Conservation (phyloP, 2,797 vertebrate genomes). For the Carcharodon carcharias region DNA sequence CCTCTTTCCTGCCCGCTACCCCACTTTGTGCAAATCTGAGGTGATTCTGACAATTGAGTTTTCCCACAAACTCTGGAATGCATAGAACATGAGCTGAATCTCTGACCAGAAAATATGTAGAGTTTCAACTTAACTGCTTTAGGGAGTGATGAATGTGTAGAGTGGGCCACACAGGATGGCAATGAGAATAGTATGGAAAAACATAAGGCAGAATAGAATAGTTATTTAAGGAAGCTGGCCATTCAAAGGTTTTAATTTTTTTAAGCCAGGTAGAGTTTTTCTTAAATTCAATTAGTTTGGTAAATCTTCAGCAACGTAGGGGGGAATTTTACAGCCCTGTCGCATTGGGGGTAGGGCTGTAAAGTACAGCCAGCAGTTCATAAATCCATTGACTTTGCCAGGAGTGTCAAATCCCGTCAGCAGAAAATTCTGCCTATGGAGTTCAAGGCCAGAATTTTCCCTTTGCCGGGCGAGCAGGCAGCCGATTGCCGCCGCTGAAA, state of each 20-base stretch:
- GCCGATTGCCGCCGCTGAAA: too few species aligned
- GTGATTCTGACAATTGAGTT: not conserved
- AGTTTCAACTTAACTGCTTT: not conserved
- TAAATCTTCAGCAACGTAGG: not conserved
- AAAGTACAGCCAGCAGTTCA: too few species aligned
- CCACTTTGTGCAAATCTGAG: too few species aligned
- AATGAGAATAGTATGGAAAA: not conserved
- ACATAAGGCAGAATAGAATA: not conserved
- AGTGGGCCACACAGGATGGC: not conserved
- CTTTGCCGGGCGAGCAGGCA: too few species aligned
- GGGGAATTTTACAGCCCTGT: too few species aligned
- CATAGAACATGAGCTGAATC: not conserved
- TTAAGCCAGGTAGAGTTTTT: not conserved
- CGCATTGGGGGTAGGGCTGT: too few species aligned
- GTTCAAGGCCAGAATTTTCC: too few species aligned
- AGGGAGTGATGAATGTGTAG: not conserved
- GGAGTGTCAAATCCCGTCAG: too few species aligned
- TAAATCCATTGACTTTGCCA: too few species aligned
- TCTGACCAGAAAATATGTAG: not conserved
- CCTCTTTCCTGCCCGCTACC: too few species aligned
- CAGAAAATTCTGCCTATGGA: too few species aligned
- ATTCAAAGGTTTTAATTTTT: not conserved
- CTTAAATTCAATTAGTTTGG: not conserved
- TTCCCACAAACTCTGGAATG: not conserved
- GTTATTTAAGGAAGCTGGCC: not conserved